Conservation (phyloP, 2,888 invertebrate species). For the Teleiodes luculella region DNA sequence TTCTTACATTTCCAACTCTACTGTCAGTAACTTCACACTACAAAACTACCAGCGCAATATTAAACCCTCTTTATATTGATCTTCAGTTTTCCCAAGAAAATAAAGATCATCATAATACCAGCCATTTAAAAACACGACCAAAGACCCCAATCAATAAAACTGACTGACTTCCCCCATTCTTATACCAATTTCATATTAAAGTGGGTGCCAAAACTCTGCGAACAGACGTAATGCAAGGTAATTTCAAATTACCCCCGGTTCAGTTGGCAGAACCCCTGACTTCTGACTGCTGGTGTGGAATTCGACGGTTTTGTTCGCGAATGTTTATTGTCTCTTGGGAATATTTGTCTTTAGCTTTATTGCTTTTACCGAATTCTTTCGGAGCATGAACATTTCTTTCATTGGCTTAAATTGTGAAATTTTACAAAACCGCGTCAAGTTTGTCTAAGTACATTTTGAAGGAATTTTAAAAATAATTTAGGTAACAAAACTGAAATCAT, state of each 20-base stretch:
- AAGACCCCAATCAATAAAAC: conserved; percentile 23
- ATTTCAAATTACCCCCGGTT: conserved; percentile 56
- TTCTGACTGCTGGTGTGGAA: conserved; percentile 12
- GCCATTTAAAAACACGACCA: background rate
- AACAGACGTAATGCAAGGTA: conserved; percentile 45
- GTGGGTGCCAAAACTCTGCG: conserved; percentile 45
- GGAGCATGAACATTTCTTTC: too few relatives aligned
- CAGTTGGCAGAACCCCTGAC: conserved; percentile 36
- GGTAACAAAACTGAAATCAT: too few relatives aligned
- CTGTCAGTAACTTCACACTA: too few relatives aligned
- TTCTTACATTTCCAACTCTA: too few relatives aligned
- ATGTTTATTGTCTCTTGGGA: conserved; percentile 33
- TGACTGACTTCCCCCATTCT: conserved; percentile 26
- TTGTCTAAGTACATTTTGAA: too few relatives aligned
- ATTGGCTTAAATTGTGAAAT: too few relatives aligned
- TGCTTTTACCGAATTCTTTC: background rate
- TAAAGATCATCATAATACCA: conserved; percentile 7
- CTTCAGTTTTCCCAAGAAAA: background rate
- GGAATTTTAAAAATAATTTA: too few relatives aligned
- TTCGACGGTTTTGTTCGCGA: conserved; percentile 31
- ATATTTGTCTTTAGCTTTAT: conserved; percentile 8
- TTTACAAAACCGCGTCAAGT: too few relatives aligned
- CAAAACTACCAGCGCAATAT: too few relatives aligned
- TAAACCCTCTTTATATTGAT: too few relatives aligned
- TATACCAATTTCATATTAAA: conserved; percentile 44